These are phyloP conservation scores for Lucinisca nassula DNA, from an alignment of 2,888 invertebrate species.

Conservation along the genomic window DNA sequence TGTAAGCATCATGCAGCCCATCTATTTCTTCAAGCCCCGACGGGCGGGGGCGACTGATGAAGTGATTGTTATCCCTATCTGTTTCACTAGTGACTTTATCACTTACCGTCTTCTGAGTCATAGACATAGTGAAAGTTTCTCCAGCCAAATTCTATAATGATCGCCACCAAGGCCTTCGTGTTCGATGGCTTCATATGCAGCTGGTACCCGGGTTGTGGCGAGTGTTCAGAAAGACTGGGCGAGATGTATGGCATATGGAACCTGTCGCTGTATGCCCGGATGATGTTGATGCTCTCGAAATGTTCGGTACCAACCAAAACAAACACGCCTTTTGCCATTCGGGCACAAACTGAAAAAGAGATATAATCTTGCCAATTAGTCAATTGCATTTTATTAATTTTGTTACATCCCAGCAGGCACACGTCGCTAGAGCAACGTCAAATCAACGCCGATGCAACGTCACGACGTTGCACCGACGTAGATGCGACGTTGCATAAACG, in stretches of 20 bases:
- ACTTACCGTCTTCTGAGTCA: conserved; percentile 82
- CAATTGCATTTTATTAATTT: too few relatives aligned
- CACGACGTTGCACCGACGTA: too few relatives aligned
- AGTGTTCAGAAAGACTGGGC: conserved; percentile 72
- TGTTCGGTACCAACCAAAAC: conserved; percentile 80
- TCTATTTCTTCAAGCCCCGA: too few relatives aligned
- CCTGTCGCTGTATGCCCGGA: conserved; percentile 77
- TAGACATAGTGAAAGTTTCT: conserved; percentile 79
- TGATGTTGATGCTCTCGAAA: conserved; percentile 76
- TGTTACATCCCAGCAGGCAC: too few relatives aligned
- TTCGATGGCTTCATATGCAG: conserved; percentile 93
- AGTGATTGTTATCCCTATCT: too few relatives aligned
- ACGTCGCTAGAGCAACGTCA: too few relatives aligned
- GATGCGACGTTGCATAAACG: too few relatives aligned
- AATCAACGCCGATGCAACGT: too few relatives aligned
- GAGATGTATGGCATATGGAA: conserved; percentile 84
- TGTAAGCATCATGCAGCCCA: too few relatives aligned
- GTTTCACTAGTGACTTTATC: too few relatives aligned
- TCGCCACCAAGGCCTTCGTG: conserved; percentile 91
- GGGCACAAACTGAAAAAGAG: conserved; percentile 78
- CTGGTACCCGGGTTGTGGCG: conserved; percentile 89
- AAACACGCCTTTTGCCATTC: conserved; percentile 82
- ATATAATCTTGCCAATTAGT: too few relatives aligned
- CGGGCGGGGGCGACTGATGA: too few relatives aligned
- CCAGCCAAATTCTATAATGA: conserved; percentile 78